Base-by-base conservation (phyloP, 2,113 vertebrate species). In the Aythya baeri region DNA sequence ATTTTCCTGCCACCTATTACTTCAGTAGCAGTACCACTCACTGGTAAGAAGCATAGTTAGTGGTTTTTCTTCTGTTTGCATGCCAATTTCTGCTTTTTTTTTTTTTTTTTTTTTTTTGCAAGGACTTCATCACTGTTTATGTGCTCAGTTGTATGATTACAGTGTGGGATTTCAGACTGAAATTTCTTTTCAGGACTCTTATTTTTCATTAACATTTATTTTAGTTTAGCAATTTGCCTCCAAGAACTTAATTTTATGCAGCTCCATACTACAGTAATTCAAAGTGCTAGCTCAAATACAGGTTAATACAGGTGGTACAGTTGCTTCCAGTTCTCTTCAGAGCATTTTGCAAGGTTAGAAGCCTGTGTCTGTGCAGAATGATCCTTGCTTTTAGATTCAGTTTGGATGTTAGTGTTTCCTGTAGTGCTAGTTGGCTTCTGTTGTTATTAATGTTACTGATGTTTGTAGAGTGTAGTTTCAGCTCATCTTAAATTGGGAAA, bases 1-100 rank as follows among this genome's bases (percentile, higher is more conserved):
- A 97, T 98, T 95, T 98, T 98, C 88, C 98, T 99, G 23, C 97
- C 98, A 46, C 93, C 94, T 81, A 7, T 89, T 68, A 96, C 83
- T 92, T 97, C 96, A 88, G 86, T 95, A 83, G 87, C 97, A 67
- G 89, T 97, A 10, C 89, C 97, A 10, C 84, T 94, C 57, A 96
- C 98, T 58, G 98, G 98, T 99, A 91, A 98, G 97, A 54, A 46
- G 8, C 62, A 31, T 25, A 18, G 20, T 15, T 83, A 22, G 11
- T 50, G 31, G 6, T 43, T 88, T 41, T 76, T 18, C 7, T 17
- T 81, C 15, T 22, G 23, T 44, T 46, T 61, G 41, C 25, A 34
- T 62, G 57, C 41, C 46, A 22, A 46, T 63, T 72, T 36, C 41
- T 83, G 34, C 31, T 50, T 36, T 31, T 59, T 63, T 29, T 11